Percentiles rank a stretch among this genome's conserved stretches.
Evolutionary conservation across 2,888 invertebrate species (phyloP).

Genomic region (Pachydiplax longipennis): DNA sequence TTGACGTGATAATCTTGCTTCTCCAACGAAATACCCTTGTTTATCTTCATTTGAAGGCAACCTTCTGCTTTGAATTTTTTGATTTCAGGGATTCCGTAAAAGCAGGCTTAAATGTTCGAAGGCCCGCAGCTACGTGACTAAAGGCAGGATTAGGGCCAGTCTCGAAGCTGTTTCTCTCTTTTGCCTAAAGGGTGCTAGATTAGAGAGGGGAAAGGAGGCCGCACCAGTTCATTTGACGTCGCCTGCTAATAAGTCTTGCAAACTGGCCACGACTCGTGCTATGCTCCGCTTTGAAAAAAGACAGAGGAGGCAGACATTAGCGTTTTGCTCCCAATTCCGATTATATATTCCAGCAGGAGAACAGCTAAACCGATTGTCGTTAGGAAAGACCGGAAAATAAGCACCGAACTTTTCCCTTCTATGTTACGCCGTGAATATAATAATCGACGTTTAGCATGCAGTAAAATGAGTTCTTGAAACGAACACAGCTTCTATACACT

Average conservation of each 20-base stretch:
- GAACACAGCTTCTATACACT: too few relatives aligned
- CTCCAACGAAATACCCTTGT: too few relatives aligned
- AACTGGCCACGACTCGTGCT: not conserved
- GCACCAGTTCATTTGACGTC: not conserved
- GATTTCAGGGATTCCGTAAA: too few relatives aligned
- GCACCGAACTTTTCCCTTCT: not conserved
- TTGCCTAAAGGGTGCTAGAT: not conserved
- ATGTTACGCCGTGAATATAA: too few relatives aligned
- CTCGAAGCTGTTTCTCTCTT: not conserved
- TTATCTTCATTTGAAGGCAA: too few relatives aligned
- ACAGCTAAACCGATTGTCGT: not conserved
- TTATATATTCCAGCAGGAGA: not conserved
- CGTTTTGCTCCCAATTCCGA: not conserved
- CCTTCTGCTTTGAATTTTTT: too few relatives aligned
- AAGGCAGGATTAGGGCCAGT: not conserved
- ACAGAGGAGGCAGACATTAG: not conserved
- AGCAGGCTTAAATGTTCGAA: not conserved
- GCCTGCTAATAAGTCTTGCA: slow-evolving; percentile 1
- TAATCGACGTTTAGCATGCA: too few relatives aligned
- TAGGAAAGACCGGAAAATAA: not conserved
- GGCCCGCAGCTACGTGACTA: not conserved
- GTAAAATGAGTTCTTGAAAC: too few relatives aligned
- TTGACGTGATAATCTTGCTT: too few relatives aligned
- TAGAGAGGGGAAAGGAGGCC: not conserved
- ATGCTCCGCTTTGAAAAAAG: not conserved